A percentile compares a stretch with the other conserved stretches of the same genome.
Conservation (phyloP, 2,888 invertebrate species). For the Galerucella pusilla region DNA sequence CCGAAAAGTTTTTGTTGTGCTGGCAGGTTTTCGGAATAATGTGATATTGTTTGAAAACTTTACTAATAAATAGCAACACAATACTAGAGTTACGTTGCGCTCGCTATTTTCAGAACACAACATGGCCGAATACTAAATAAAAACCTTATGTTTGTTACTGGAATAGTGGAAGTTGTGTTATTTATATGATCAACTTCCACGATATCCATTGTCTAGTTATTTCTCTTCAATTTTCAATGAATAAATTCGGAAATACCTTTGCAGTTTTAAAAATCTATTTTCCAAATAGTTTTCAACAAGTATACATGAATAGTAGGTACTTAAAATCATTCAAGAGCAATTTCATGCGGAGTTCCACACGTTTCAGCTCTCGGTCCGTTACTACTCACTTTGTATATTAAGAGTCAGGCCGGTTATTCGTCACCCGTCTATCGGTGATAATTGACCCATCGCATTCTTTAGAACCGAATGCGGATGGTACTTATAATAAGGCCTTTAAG, state of each 20-base stretch:
- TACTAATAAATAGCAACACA: constrained; percentile 52
- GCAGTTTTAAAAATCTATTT: too few species aligned
- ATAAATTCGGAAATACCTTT: constrained; percentile 1
- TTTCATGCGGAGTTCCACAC: too few species aligned
- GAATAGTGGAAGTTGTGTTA: constrained; percentile 16
- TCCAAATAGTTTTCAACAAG: too few species aligned
- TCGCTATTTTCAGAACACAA: constrained; percentile 36
- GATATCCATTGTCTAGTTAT: constrained; percentile 14
- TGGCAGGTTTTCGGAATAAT: constrained; percentile 41
- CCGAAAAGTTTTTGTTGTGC: constrained; percentile 44
- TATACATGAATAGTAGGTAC: too few species aligned
- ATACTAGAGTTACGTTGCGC: constrained; percentile 30
- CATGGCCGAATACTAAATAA: constrained; percentile 26
- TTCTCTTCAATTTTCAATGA: neutral
- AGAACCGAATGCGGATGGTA: too few species aligned
- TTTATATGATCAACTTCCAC: constrained; percentile 16
- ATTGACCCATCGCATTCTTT: too few species aligned
- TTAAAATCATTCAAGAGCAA: too few species aligned
- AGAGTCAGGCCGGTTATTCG: too few species aligned
- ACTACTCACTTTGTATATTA: too few species aligned
- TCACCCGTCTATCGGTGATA: too few species aligned
- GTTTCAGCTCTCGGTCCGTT: too few species aligned
- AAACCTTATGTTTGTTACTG: constrained; percentile 20
- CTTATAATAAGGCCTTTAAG: too few species aligned
- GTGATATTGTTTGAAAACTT: constrained; percentile 48